These are phyloP conservation scores for Spilogale gracilis DNA, from an alignment of 2,113 vertebrate genomes.

Conservation along the genomic window DNA sequence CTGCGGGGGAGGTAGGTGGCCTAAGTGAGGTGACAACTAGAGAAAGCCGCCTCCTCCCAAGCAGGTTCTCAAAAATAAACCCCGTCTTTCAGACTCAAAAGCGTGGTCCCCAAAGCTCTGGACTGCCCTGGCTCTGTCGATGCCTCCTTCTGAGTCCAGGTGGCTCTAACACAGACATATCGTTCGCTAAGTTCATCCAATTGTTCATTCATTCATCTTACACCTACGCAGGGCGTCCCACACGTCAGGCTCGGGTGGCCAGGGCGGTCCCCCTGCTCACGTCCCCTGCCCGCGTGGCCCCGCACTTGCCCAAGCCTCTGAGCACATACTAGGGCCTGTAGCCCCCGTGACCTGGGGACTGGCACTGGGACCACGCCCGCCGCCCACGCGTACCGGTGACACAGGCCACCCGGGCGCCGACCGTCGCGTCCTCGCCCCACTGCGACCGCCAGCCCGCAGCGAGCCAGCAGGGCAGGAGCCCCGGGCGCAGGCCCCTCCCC, in stretches of 20 bases:
- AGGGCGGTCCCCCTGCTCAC: neutral
- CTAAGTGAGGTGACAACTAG: neutral
- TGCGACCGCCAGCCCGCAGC: accelerated
- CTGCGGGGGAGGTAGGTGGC: neutral
- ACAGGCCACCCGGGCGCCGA: accelerated
- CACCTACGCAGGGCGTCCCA: neutral
- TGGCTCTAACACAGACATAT: neutral
- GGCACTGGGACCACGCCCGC: too few relatives aligned
- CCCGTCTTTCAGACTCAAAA: neutral
- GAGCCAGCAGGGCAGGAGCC: accelerated
- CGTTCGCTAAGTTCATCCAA: neutral
- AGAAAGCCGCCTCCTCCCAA: neutral
- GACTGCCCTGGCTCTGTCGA: neutral
- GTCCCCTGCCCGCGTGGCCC: neutral
- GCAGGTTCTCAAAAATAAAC: neutral
- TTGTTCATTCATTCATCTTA: neutral
- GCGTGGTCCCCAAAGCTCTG: neutral
- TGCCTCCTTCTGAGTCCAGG: neutral
- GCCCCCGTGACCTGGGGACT: accelerated
- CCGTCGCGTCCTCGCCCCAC: accelerated
- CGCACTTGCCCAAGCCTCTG: neutral
- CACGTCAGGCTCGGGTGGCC: neutral
- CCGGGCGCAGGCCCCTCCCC: neutral
- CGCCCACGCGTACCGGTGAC: neutral
- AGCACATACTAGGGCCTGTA: neutral